Percentiles rank a stretch among this genome's conserved stretches.
phyloP scores from a whole-genome alignment of 1,140 invertebrate genomes.

The Pinna nobilis region DNA sequence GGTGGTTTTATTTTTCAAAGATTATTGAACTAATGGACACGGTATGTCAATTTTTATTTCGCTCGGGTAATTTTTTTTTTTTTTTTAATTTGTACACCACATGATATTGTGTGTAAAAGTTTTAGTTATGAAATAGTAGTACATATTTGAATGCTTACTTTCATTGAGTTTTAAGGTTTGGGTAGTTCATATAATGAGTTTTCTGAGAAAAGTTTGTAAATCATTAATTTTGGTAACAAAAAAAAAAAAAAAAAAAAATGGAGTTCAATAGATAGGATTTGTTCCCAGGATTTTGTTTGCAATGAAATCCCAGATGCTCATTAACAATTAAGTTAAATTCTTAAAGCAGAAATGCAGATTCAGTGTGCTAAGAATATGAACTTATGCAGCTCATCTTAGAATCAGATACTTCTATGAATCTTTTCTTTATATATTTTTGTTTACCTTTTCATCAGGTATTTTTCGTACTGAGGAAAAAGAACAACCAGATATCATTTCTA shows the following conservation, averaged over 20 bases:
- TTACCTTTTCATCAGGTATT: conserved; percentile 79
- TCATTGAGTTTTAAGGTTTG: too few species aligned
- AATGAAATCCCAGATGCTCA: too few species aligned
- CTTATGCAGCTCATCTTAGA: neutral
- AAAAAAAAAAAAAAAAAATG: neutral
- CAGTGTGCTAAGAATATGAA: too few species aligned
- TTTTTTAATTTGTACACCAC: neutral
- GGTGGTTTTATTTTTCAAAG: conserved; percentile 98
- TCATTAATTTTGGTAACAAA: too few species aligned
- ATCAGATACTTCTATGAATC: neutral
- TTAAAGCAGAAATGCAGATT: too few species aligned
- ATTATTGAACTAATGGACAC: conserved; percentile 98
- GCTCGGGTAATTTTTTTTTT: neutral
- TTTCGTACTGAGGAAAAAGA: conserved; percentile 90
- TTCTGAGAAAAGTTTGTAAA: too few species aligned
- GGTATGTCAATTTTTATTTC: conserved; percentile 58
- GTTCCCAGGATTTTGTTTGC: too few species aligned
- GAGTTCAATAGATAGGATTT: neutral
- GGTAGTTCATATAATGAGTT: too few species aligned
- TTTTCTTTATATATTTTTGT: neutral
- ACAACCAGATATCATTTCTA: conserved; percentile 87
- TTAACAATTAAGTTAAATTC: too few species aligned
- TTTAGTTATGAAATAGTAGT: too few species aligned
- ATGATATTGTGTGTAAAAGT: too few species aligned
- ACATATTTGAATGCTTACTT: too few species aligned